phyloP scores from a whole-genome alignment of 2,888 invertebrate species.

The Mesoligia furuncula region DNA sequence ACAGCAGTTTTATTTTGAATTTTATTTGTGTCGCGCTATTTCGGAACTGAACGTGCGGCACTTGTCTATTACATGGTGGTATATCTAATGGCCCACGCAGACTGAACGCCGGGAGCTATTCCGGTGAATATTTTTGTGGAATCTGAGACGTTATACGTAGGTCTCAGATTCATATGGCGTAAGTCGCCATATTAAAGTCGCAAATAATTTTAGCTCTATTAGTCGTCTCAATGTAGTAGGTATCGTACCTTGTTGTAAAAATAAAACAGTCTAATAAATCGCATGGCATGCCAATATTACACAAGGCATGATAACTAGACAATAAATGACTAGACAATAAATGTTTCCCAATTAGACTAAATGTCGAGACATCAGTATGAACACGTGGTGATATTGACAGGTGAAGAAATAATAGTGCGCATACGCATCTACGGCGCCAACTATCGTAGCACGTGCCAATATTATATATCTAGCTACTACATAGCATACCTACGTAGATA shows the following conservation, averaged over 20 bases:
- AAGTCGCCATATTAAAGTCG: conserved; percentile 11
- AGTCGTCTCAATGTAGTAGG: neutral
- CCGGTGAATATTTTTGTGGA: conserved; percentile 68
- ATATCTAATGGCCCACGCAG: conserved; percentile 82
- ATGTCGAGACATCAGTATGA: conserved; percentile 50
- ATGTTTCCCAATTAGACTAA: conserved; percentile 49
- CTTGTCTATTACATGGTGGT: conserved; percentile 86
- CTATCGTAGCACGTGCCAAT: conserved; percentile 81
- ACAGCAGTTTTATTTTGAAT: conserved; percentile 89
- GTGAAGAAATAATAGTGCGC: conserved; percentile 69
- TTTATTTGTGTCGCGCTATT: conserved; percentile 91
- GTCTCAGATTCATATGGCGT: too few relatives aligned
- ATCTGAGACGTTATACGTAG: conserved; percentile 26
- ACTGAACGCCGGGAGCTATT: conserved; percentile 74
- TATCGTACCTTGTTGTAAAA: conserved; percentile 29
- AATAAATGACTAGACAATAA: conserved; percentile 51
- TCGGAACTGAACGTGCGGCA: conserved; percentile 87
- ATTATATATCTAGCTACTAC: conserved; percentile 60
- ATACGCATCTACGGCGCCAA: conserved; percentile 75
- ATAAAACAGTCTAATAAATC: conserved; percentile 32
- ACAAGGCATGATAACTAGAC: conserved; percentile 22
- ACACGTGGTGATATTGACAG: conserved; percentile 80
- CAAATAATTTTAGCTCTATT: conserved; percentile 18
- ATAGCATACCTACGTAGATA: conserved; percentile 29
- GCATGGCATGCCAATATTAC: conserved; percentile 32